Base-by-base conservation (phyloP, 2,797 vertebrate genomes). In the Rhodeus uyekii region DNA sequence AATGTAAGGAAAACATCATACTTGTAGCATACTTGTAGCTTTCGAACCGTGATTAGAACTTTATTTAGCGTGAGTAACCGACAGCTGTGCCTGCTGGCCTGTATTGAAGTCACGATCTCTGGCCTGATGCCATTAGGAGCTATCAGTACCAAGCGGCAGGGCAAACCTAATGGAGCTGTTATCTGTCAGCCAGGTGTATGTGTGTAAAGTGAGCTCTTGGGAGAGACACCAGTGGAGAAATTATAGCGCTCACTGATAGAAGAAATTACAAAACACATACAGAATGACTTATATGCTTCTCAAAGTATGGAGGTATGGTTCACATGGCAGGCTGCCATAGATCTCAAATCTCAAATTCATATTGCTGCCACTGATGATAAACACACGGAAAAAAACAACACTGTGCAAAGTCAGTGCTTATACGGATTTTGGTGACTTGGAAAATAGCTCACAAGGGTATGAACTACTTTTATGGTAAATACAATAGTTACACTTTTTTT, bases 91-190 rank as follows among this genome's bases (percentile, higher is more conserved):
- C 83, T 55, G 27, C 72, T 83, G 83, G 80, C 83, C 29, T 68
- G 69, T 78, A 58, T 29, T 60, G 73, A 69, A 29, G 76, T 63
- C 76, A 75, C 58, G 75, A 81, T 83, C 82, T 83, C 86, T 78
- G 32, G 69, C 7, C 73, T 78, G 80, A 61, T 84, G 84, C 74
- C 78, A 88, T 87, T 89, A 91, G 85, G 74, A 87, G 86, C 88
- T 86, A 89, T 90, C 88, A 87, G 74, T 9, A 58, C 76, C 84
- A 72, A 83, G 80, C 87, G 85, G 67, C 81, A 61, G 84, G 64
- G 46, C 81, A 73, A 79, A 36, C 34, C 82, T 88, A 91, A 91
- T 87, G 87, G 85, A 90, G 85, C 84, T 76, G 88, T 90, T 91
- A 90, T 91, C 87, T 87, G 83, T 68, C 58, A 67, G 53, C 80